A percentile compares a stretch with the other conserved stretches of the same genome.
phyloP scores from a whole-genome alignment of 1,140 invertebrate genomes.

The Heliconius eleuchia region DNA sequence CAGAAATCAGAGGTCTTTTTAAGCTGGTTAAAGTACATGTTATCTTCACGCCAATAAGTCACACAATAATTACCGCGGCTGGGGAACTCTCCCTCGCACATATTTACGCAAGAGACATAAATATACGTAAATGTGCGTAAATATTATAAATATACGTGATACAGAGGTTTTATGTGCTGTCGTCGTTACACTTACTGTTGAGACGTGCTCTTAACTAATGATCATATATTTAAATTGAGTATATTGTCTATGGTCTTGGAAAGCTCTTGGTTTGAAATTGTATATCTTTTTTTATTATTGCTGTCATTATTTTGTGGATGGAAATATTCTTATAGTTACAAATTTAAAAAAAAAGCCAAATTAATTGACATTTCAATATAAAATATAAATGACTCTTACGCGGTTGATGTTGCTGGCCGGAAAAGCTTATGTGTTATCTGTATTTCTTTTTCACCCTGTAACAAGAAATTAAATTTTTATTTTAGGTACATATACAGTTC shows the following conservation, averaged over 20 bases:
- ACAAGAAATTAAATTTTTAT: conserved; percentile 46
- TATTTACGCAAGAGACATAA: conserved; percentile 70
- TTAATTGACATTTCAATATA: too few relatives aligned
- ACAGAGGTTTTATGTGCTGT: conserved; percentile 39
- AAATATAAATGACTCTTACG: conserved; percentile 49
- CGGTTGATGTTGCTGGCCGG: conserved; percentile 65
- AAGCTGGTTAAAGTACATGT: conserved; percentile 65
- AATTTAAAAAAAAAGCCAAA: too few relatives aligned
- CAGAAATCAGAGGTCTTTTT: conserved; percentile 40
- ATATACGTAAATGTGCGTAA: conserved; percentile 44
- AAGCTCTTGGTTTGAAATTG: conserved; percentile 16
- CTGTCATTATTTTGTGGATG: background rate
- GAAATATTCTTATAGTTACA: background rate
- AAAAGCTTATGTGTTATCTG: conserved; percentile 74
- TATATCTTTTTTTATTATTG: background rate
- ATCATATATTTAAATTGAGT: background rate
- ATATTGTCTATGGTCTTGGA: conserved; percentile 8
- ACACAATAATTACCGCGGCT: conserved; percentile 77
- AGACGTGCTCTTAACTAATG: conserved; percentile 1
- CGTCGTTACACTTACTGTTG: background rate
- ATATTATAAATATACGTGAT: conserved; percentile 60
- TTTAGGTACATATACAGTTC: background rate
- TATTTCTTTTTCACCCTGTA: conserved; percentile 60
- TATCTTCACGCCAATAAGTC: conserved; percentile 79
- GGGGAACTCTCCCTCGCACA: conserved; percentile 69